Evolutionary conservation across 92 coral and sea anemone species (phyloP).

Genomic region (Palythoa heliodiscus): DNA sequence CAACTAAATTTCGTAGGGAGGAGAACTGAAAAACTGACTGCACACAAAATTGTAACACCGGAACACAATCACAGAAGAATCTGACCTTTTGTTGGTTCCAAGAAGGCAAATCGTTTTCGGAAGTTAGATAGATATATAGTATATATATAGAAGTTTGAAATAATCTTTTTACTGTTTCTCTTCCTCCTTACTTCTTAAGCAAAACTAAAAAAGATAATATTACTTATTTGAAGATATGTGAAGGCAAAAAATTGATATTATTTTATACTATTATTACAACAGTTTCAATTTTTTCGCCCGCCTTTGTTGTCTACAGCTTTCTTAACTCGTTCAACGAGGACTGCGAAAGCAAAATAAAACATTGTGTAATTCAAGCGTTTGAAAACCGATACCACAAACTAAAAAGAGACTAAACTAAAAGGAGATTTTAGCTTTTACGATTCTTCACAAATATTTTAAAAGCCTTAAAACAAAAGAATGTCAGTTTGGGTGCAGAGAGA

Average conservation of each 20-base stretch:
- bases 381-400: background rate
- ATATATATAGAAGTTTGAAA: background rate
- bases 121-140: background rate
- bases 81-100: no score
- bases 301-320: background rate
- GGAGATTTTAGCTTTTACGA: background rate
- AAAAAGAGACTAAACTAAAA: background rate
- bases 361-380: background rate
- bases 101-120: background rate
- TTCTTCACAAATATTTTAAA: background rate
- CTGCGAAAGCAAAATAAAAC: background rate
- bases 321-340: background rate
- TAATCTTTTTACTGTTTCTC: background rate
- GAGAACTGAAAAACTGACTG: no score
- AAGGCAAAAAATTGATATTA: no score
- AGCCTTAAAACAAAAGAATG: slow-evolving; percentile 28
- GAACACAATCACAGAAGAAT: no score
- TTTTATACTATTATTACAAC: background rate
- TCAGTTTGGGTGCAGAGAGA: background rate
- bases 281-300: background rate
- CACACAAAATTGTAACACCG: no score
- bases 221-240: background rate
- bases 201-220: background rate
- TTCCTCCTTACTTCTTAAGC: background rate
- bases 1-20: no score